phyloP scores from a whole-genome alignment of 1,140 invertebrate genomes.

The Pseudomyrmex gracilis region DNA sequence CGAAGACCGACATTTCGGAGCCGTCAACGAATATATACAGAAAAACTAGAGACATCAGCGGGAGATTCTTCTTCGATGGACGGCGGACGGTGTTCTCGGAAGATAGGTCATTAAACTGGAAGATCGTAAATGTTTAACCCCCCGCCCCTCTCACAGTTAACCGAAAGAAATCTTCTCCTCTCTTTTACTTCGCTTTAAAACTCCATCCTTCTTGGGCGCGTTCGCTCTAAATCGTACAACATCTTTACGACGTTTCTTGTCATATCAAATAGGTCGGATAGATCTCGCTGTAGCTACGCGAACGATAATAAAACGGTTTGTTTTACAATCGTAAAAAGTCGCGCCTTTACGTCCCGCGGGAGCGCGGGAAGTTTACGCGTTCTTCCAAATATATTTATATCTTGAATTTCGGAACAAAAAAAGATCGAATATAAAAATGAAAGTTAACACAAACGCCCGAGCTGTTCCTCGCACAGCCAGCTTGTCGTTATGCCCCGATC shows the following conservation, averaged over 20 bases:
- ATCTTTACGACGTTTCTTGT: slow-evolving; percentile 45
- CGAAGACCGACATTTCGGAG: not conserved
- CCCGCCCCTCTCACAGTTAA: slow-evolving; percentile 4
- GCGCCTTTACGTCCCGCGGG: slow-evolving; percentile 30
- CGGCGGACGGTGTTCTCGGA: slow-evolving; percentile 53
- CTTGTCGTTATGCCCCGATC: not conserved
- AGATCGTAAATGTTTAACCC: slow-evolving; percentile 72
- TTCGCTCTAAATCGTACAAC: slow-evolving; percentile 34
- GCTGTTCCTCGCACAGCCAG: not conserved
- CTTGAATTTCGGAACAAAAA: too few species aligned
- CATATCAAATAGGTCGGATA: slow-evolving; percentile 23
- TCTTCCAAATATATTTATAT: too few species aligned
- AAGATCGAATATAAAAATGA: not conserved
- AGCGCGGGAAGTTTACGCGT: slow-evolving; percentile 24
- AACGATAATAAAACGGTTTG: slow-evolving; percentile 52
- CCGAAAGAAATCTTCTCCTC: slow-evolving; percentile 35
- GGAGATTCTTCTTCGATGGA: not conserved
- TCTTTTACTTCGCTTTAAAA: not conserved
- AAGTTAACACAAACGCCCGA: not conserved
- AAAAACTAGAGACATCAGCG: slow-evolving; percentile 3
- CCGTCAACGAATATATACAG: not conserved
- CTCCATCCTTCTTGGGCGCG: not conserved
- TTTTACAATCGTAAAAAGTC: slow-evolving; percentile 41
- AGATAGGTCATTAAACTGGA: slow-evolving; percentile 62
- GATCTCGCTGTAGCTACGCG: slow-evolving; percentile 25